phyloP scores from a whole-genome alignment of 1,140 invertebrate genomes.

The Orchestia grillus region DNA sequence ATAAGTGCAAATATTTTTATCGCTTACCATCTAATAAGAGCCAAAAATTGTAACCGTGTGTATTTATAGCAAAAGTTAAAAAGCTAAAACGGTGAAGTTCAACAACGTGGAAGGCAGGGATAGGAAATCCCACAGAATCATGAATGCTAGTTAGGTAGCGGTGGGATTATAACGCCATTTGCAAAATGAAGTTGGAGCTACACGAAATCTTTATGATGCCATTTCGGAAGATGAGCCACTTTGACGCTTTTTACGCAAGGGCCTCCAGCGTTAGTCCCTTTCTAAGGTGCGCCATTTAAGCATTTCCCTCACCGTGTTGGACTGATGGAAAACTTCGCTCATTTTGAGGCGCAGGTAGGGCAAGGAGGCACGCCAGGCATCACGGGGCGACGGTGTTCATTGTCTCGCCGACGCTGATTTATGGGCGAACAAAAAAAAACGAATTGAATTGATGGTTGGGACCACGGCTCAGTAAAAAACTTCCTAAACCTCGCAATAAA shows the following conservation, averaged over 20 bases:
- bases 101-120: not conserved
- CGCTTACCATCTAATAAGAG: too few species aligned
- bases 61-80: too few species aligned
- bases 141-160: not conserved
- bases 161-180: not conserved
- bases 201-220: not conserved
- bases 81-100: too few species aligned
- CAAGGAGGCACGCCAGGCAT: not conserved
- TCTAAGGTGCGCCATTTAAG: not conserved
- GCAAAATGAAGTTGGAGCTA: not conserved
- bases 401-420: slow-evolving; percentile 51
- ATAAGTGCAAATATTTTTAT: too few species aligned
- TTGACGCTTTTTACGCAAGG: not conserved
- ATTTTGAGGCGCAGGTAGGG: not conserved
- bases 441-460: slow-evolving; percentile 43
- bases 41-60: too few species aligned
- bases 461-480: not conserved
- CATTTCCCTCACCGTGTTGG: not conserved
- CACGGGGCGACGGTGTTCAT: slow-evolving; percentile 3
- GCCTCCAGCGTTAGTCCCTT: not conserved
- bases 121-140: not conserved
- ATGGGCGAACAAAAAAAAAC: not conserved
- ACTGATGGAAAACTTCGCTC: slow-evolving; percentile 2
- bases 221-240: not conserved
- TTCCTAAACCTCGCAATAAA: not conserved